Base-by-base conservation (phyloP, 2,113 vertebrate genomes). In the Daphoenositta chrysoptera region DNA sequence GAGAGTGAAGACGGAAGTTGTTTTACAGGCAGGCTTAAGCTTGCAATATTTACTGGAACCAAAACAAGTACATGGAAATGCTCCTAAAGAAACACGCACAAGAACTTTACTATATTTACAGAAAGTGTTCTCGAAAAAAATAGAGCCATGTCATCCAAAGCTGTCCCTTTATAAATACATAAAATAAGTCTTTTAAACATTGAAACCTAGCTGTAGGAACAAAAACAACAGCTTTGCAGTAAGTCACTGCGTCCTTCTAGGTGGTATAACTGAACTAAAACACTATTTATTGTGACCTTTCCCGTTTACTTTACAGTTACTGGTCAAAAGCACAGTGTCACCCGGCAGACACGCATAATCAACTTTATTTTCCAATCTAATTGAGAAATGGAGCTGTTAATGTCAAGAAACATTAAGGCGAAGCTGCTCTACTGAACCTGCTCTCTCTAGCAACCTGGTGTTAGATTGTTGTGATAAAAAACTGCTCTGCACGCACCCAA, bases 351-450 rank as follows among this genome's bases (percentile, higher is more conserved):
- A 97, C 5, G 18, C 90, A 90, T 96, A 97, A 98, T 97, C 96
- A 97, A 97, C 93, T 97, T 97, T 91, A 92, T 96, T 97, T 97
- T 93, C 93, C 51, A 91, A 95, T 93, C 94, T 97, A 97, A 98
- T 96, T 97, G 96, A 97, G 92, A 98, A 97, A 98, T 71, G 23
- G 88, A 97, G 95, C 81, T 96, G 92, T 97, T 97, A 97, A 93
- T 78, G 93, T 97, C 95, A 97, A 92, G 97, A 95, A 97, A 97
- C 86, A 93, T 94, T 95, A 95, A 86, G 96, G 94, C 94, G 87
- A 97, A 83, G 54, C n/a, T 81, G 44, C n/a, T 96, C 72, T 58
- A 73, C 47, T 58, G 66, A 84, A 89, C 61, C 90, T 93, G 83
- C 84, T 95, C 88, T 48, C 35, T 66, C 66, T 66, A 94, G 75